Percentiles rank a stretch among this genome's conserved stretches.
These are phyloP conservation scores for Rhynchopsitta pachyrhyncha DNA, from an alignment of 2,113 vertebrate genomes.

Conservation along the genomic window DNA sequence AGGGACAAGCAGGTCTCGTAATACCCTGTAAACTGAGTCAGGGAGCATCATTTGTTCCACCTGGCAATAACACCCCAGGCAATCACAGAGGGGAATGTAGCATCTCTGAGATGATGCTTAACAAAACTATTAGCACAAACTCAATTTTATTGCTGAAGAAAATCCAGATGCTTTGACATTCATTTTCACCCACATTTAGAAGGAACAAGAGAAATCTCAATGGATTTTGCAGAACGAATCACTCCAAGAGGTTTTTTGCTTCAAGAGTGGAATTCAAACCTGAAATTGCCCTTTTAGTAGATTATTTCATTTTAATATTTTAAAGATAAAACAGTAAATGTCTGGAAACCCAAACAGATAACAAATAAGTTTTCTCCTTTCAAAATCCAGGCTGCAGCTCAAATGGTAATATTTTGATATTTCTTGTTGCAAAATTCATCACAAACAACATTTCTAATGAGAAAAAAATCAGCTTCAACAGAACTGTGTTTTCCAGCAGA, in stretches of 20 bases:
- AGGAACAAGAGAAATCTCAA: background rate
- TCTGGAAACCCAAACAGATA: background rate
- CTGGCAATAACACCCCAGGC: background rate
- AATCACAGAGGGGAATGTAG: rapidly evolving
- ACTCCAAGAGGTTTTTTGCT: background rate
- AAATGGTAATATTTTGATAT: background rate
- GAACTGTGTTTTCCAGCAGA: background rate
- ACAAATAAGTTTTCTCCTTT: background rate
- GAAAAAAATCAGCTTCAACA: background rate
- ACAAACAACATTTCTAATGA: background rate
- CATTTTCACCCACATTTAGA: background rate
- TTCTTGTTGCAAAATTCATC: background rate
- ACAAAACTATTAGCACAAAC: background rate
- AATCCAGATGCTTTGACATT: background rate
- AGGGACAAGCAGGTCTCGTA: background rate
- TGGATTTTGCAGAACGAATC: background rate
- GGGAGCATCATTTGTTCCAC: background rate
- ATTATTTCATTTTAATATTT: background rate
- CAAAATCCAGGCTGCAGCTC: background rate
- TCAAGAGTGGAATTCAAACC: background rate
- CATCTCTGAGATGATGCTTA: background rate
- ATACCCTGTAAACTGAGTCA: background rate
- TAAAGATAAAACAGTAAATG: background rate
- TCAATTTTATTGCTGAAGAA: background rate
- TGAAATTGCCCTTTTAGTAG: background rate